Percentiles rank a stretch among this genome's conserved stretches.
These are phyloP conservation scores for Esox niger DNA, from an alignment of 2,113 vertebrate species.

Conservation along the genomic window DNA sequence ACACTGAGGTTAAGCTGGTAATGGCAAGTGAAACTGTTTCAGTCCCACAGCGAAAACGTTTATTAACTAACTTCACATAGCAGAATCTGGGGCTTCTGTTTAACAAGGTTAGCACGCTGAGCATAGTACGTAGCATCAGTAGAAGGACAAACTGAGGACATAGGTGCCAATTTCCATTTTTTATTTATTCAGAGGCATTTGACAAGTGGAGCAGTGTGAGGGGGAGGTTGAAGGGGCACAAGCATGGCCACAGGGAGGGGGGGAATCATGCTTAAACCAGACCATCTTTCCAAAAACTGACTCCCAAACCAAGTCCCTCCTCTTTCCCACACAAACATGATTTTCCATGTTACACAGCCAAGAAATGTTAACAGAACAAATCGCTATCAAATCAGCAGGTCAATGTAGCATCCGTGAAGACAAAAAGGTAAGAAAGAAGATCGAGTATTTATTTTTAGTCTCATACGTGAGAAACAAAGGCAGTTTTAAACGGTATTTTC, in stretches of 20 bases:
- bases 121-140: background rate
- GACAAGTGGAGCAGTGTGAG: conserved; percentile 92
- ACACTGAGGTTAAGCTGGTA: too few species aligned
- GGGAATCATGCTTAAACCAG: conserved; percentile 64
- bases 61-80: background rate
- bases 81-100: background rate
- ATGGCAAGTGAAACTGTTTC: background rate
- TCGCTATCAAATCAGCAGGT: conserved; percentile 76
- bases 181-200: conserved; percentile 94
- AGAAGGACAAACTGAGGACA: background rate
- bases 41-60: too few species aligned
- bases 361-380: conserved; percentile 83
- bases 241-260: conserved; percentile 62
- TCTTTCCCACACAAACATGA: conserved; percentile 83
- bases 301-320: conserved; percentile 78
- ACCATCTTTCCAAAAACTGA: conserved; percentile 48
- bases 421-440: conserved; percentile 56
- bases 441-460: conserved; percentile 50
- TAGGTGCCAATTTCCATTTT: conserved; percentile 74
- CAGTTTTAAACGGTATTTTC: conserved; percentile 60
- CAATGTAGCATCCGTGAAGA: conserved; percentile 82
- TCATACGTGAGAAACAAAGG: conserved; percentile 67
- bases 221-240: conserved; percentile 75
- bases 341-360: conserved; percentile 85
- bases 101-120: background rate